These are phyloP conservation scores for Tetraneura akinire DNA, from an alignment of 1,140 invertebrate species.

Conservation along the genomic window DNA sequence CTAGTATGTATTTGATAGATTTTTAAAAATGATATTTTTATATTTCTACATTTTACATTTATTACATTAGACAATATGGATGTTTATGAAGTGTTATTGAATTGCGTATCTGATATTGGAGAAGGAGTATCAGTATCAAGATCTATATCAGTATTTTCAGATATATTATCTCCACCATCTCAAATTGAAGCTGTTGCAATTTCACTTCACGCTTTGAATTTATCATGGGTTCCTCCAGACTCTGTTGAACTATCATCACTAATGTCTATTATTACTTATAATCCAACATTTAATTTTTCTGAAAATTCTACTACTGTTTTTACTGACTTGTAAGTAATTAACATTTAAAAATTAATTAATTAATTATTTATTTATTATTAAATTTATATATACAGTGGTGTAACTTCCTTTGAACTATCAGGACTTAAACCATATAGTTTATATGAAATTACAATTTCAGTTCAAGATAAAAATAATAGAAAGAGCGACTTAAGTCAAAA, in stretches of 20 bases:
- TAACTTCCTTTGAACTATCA: slow-evolving; percentile 60
- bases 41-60: not conserved
- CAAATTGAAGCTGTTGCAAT: slow-evolving; percentile 61
- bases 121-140: slow-evolving; percentile 56
- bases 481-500: slow-evolving; percentile 61
- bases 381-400: slow-evolving; percentile 56
- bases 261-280: slow-evolving; percentile 32
- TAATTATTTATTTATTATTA: not conserved
- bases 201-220: slow-evolving; percentile 61
- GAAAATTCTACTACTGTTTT: slow-evolving; percentile 16
- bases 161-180: slow-evolving; percentile 57
- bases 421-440: slow-evolving; percentile 65
- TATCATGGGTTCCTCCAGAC: slow-evolving; percentile 60
- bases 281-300: not conserved
- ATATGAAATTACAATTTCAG: slow-evolving; percentile 66
- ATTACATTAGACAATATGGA: not conserved
- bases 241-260: slow-evolving; percentile 10
- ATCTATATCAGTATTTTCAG: slow-evolving; percentile 53
- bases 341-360: not conserved
- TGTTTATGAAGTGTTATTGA: slow-evolving; percentile 59
- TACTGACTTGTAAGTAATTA: slow-evolving; percentile 9
- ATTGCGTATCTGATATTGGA: slow-evolving; percentile 54
- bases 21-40: not conserved
- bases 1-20: not conserved
- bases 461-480: slow-evolving; percentile 59